Evolutionary conservation across 2,113 vertebrate genomes (phyloP), one percentile per base, ranked within the genome.

Genomic region (Anseranas semipalmata): DNA sequence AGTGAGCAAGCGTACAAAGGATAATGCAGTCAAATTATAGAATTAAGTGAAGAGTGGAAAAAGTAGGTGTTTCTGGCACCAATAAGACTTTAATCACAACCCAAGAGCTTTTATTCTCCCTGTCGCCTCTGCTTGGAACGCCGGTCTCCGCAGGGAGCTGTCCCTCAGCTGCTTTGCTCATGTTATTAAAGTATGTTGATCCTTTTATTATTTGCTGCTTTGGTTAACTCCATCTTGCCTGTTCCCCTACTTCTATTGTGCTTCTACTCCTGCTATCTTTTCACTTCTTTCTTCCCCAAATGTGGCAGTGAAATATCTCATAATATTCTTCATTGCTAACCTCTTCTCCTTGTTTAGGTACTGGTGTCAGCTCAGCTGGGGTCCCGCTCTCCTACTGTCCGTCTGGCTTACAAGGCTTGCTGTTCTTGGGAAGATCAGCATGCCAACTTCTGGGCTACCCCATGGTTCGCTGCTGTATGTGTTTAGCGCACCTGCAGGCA

Each of bases 61-160:
- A 92, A 55, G 52, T 13, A 79, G 52, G 53, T 75, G 62, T 79
- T 95, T 91, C 60, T 94, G 77, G 62, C 60, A 95, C 60, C 89
- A 94, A 27, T 15, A 60, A 52, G 56, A 75, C 48, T 78, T 92
- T 76, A 95, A 94, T 87, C 70, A 58, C 84, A 95, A 30, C 30
- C 56, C 4, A 28, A 63, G 77, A 81, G 52, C 68, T 89, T 50
- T 91, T 52, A 15, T 75, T 78, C 39, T 87, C 85, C 43, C 7
- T 39, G 43, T 48, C 0, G 10, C 43, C 56, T 77, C 73, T 81
- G 73, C 50, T 15, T 7, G 25, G 90, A 75, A 32, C 0, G 0
- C 62, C 4, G 87, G 53, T 56, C 72, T 78, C 80, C 7, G 20
- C 52, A 67, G 76, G 72, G 86, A 91, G 76, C 72, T 62, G 45